Conservation (phyloP, 2,113 vertebrate genomes). For the Bungarus multicinctus region DNA sequence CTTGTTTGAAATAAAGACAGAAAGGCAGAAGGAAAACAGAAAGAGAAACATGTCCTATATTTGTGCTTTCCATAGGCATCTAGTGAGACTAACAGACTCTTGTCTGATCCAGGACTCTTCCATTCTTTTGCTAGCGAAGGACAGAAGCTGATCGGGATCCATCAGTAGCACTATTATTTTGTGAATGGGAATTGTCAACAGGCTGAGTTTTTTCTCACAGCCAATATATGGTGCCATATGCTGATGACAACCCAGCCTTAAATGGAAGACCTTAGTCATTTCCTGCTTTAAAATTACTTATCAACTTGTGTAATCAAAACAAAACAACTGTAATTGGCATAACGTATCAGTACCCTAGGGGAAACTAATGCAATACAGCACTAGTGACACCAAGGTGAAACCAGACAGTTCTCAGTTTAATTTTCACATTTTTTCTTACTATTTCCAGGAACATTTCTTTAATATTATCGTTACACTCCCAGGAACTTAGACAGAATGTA, state of each 20-base stretch:
- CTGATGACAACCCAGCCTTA: not conserved
- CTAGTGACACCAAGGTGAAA: not conserved
- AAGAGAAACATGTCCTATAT: not conserved
- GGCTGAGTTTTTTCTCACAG: not conserved
- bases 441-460: not conserved
- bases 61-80: not conserved
- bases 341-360: not conserved
- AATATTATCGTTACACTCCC: not conserved
- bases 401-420: not conserved
- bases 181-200: not conserved
- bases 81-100: not conserved
- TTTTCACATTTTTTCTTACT: not conserved
- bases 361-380: not conserved
- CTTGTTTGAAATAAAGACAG: not conserved
- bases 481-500: not conserved
- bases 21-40: not conserved
- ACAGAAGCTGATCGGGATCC: not conserved
- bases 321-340: not conserved
- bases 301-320: not conserved
- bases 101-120: not conserved
- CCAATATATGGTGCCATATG: not conserved
- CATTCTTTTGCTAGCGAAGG: not conserved
- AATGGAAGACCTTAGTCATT: not conserved
- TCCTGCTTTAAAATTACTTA: not conserved
- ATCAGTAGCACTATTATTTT: not conserved